Percentiles rank a stretch among this genome's conserved stretches.
These are phyloP conservation scores for Tachina fera DNA, from an alignment of 2,888 invertebrate genomes.

Conservation along the genomic window DNA sequence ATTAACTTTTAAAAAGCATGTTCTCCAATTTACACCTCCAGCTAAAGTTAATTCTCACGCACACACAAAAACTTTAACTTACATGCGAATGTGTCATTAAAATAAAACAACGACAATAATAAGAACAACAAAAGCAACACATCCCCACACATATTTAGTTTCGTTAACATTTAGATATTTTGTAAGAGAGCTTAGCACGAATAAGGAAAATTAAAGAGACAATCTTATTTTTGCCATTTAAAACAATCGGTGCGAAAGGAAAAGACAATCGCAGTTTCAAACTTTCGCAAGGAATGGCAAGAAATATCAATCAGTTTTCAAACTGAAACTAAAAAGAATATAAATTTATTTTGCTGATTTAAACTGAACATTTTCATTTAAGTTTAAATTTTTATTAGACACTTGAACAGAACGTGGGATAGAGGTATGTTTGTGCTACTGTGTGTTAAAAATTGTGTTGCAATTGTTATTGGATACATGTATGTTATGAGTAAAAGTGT, in stretches of 20 bases:
- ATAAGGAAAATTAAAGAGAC: neutral
- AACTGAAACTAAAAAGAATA: neutral
- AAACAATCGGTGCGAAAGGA: neutral
- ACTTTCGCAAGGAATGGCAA: neutral
- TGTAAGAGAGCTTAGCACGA: neutral
- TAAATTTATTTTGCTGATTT: neutral
- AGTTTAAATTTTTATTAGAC: constrained; percentile 2
- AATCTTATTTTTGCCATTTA: neutral
- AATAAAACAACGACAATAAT: neutral
- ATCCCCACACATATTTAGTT: neutral
- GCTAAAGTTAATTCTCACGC: neutral
- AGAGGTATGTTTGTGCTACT: neutral
- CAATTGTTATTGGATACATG: neutral
- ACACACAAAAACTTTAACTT: constrained; percentile 2
- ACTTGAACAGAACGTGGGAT: constrained; percentile 40
- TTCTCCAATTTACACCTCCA: constrained; percentile 33
- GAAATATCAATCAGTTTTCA: neutral
- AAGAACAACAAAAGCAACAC: neutral
- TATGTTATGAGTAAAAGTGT: neutral
- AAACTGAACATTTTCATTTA: constrained; percentile 15
- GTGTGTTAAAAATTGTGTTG: neutral
- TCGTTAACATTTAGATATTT: too few species aligned
- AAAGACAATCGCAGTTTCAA: neutral
- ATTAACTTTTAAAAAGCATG: constrained; percentile 32
- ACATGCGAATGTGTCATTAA: constrained; percentile 26